Evolutionary conservation across 2,113 vertebrate genomes (phyloP), one percentile per base, ranked within the genome.

Genomic region (Orthonyx spaldingii): DNA sequence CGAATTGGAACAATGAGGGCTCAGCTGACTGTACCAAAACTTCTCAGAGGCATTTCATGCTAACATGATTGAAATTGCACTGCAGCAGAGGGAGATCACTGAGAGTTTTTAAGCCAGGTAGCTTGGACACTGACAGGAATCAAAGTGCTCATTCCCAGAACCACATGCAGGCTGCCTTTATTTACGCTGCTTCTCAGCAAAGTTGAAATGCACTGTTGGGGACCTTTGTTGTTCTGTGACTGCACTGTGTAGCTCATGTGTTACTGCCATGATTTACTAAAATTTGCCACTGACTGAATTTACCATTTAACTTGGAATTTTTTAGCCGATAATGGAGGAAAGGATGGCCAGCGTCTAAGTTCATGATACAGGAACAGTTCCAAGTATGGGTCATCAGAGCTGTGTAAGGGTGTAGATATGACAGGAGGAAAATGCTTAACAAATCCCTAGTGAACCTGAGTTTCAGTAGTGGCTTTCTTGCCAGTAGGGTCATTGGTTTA

Each of bases 1-100:
- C 0, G 99, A 99, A 39, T 80, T 99, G 97, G 98, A 99, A 15
- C 98, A 98, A 23, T 99, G 90, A 98, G 3, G 33, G 5, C 24
- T 53, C 16, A 11, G 80, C 60, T 64, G 85, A 70, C 46, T 21
- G 20, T 7, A 21, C 70, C 49, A 16, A 32, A 75, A n/a, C 19
- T 37, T 57, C 30, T 23, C 28, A 27, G 66, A 70, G 46, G 63
- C 33, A 5, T 77, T 88, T 84, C 33, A 1, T 60, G 72, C 69
- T 70, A 10, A 53, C 7, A 28, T 75, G 74, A 39, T 65, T 35
- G 33, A 1, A 0, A 26, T 59, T 32, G 35, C 68, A 42, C 69
- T 82, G 91, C 49, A 42, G 39, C 30, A 6, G 5, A 15, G 65
- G 26, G 56, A 55, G 24, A 16, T 27, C 37, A 35, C 39, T n/a